Evolutionary conservation across 1,140 invertebrate genomes (phyloP).

Genomic region (Eurosta solidaginis): DNA sequence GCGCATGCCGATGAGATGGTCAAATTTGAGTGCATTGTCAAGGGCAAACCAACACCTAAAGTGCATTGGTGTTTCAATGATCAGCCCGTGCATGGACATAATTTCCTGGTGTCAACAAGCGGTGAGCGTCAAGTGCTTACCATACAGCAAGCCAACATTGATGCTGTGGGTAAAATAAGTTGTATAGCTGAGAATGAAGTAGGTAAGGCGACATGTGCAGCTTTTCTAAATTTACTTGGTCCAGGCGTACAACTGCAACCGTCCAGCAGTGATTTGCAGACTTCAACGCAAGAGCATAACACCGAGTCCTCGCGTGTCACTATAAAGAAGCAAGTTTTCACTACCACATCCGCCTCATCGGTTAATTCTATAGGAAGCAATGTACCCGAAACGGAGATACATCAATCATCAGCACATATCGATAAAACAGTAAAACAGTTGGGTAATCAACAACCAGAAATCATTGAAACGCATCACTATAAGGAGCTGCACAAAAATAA

Average conservation of each 20-base stretch:
- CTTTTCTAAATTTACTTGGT: slow-evolving; percentile 63
- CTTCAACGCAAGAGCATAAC: slow-evolving; percentile 53
- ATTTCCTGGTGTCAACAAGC: slow-evolving; percentile 72
- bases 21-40: slow-evolving; percentile 75
- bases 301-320: slow-evolving; percentile 55
- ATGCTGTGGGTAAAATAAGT: slow-evolving; percentile 70
- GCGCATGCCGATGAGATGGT: slow-evolving; percentile 93
- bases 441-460: slow-evolving; percentile 49
- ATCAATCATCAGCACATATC: slow-evolving; percentile 51
- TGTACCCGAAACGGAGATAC: slow-evolving; percentile 52
- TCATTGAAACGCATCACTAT: slow-evolving; percentile 55
- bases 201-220: slow-evolving; percentile 72
- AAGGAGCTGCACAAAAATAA: slow-evolving; percentile 56
- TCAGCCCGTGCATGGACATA: slow-evolving; percentile 70
- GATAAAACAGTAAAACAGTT: slow-evolving; percentile 55
- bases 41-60: slow-evolving; percentile 78
- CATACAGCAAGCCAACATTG: slow-evolving; percentile 65
- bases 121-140: slow-evolving; percentile 73
- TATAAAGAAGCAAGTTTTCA: slow-evolving; percentile 57
- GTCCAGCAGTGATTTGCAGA: slow-evolving; percentile 46
- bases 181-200: slow-evolving; percentile 77
- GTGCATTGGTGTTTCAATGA: slow-evolving; percentile 82
- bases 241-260: slow-evolving; percentile 36
- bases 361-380: slow-evolving; percentile 58
- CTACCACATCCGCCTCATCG: slow-evolving; percentile 56